Base-by-base conservation (phyloP, 2,113 vertebrate species). In the Perccottus glenii region DNA sequence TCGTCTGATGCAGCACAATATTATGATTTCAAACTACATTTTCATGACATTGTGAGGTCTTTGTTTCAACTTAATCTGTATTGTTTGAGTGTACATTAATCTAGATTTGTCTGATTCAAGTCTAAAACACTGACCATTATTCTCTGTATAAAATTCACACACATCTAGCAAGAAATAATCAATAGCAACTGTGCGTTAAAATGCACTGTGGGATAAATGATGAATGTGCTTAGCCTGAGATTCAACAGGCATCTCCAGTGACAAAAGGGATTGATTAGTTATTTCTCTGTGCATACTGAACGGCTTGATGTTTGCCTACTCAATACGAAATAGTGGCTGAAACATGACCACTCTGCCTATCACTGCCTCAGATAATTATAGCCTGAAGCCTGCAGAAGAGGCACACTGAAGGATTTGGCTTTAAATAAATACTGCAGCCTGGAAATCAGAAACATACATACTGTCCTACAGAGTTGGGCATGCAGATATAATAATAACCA, bases 301-400 rank as follows among this genome's bases (percentile, higher is more conserved):
- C 60, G 32, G n/a, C 12, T 65, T 55, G 32, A 48, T 59, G 64
- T 71, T 66, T 70, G 52, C 46, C 15, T 49, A 7, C 11, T 45
- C 33, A 10, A 73, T 60, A 73, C 71, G 2, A 72, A 81, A 78
- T 67, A 52, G 45, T 55, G 49, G 45, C 6, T 46, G 40, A 69
- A 65, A 64, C 38, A 49, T 2, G 0, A 63, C 44, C 59, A 67
- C 38, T 46, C 38, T 50, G 48, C 64, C 63, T 68, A 33, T 69
- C 64, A 52, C 45, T 48, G 56, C 56, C 55, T 64, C 36, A 9
- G 51, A 44, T 83, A 76, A 83, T 78, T 86, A 83, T 63, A 86
- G 65, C 45, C 43, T 14, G 11, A 12, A 51, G 61, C 51, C 50
- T 47, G 53, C 11, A 70, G 70, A 69, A 63, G 59, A 46, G 67